Evolutionary conservation across 2,888 invertebrate genomes (phyloP).

Genomic region (Hyppa rectilinea): DNA sequence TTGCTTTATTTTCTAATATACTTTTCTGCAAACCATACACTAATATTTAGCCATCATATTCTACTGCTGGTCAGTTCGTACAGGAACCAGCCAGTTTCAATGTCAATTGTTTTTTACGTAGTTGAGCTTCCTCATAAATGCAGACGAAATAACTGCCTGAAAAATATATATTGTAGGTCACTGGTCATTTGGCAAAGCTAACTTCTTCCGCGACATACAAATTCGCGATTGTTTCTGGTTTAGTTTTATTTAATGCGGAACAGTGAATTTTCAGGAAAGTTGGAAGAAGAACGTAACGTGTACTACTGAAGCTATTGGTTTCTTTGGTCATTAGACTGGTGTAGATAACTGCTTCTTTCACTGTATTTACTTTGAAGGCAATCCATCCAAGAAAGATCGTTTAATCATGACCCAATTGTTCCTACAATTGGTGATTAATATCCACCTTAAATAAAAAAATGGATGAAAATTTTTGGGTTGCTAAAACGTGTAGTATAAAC

Average conservation of each 20-base stretch:
- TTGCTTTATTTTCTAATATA: no score
- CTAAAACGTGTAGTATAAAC: no score
- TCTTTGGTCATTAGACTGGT: background rate
- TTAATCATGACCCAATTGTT: background rate
- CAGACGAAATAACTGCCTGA: conserved; percentile 37
- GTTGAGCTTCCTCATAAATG: conserved; percentile 50
- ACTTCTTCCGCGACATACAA: conserved; percentile 42
- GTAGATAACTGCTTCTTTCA: background rate
- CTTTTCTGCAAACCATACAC: conserved; percentile 40
- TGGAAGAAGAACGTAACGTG: background rate
- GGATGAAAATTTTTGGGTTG: no score
- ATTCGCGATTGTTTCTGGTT: conserved; percentile 21
- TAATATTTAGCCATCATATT: conserved; percentile 35
- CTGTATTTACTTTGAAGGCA: background rate
- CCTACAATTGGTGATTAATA: background rate
- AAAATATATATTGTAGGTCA: conserved; percentile 51
- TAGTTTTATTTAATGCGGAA: background rate
- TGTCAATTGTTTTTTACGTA: conserved; percentile 64
- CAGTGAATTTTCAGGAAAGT: conserved; percentile 2
- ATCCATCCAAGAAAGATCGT: background rate
- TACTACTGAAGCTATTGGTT: no score
- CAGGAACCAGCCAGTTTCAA: conserved; percentile 73
- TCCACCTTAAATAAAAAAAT: background rate
- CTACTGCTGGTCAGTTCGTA: conserved; percentile 61
- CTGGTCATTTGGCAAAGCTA: conserved; percentile 48